phyloP scores from a whole-genome alignment of 2,113 vertebrate species.

The Rhinolophus sinicus region DNA sequence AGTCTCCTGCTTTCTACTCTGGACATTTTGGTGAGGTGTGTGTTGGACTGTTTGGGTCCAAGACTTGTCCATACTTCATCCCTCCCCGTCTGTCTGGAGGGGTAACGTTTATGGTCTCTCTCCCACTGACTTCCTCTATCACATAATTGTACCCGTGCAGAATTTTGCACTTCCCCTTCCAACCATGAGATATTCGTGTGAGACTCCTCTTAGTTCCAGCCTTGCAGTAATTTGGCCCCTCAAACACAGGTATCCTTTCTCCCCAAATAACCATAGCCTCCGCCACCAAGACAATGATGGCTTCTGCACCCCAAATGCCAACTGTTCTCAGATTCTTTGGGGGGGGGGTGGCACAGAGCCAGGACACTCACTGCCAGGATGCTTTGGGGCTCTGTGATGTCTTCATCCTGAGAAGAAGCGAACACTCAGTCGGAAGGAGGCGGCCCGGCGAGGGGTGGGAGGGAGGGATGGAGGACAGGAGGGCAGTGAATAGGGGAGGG shows the following conservation, averaged over 20 bases:
- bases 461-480: background rate
- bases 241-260: background rate
- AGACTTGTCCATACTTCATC: background rate
- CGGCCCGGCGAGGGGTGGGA: fast-evolving
- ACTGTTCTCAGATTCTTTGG: background rate
- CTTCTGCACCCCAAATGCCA: background rate
- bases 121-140: background rate
- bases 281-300: background rate
- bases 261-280: background rate
- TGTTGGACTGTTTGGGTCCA: background rate
- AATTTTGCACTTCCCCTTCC: background rate
- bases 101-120: background rate
- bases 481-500: background rate
- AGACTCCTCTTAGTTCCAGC: background rate
- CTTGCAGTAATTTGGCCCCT: background rate
- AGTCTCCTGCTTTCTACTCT: background rate
- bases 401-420: slow-evolving; percentile 85
- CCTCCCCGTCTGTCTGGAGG: background rate
- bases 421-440: background rate
- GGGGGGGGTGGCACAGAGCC: background rate
- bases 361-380: slow-evolving; percentile 78
- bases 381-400: slow-evolving; percentile 86
- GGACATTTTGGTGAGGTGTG: background rate
- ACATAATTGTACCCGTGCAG: background rate
- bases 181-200: background rate